Base-by-base conservation (phyloP, 1,140 invertebrate genomes). In the Drosophila sturtevanti region DNA sequence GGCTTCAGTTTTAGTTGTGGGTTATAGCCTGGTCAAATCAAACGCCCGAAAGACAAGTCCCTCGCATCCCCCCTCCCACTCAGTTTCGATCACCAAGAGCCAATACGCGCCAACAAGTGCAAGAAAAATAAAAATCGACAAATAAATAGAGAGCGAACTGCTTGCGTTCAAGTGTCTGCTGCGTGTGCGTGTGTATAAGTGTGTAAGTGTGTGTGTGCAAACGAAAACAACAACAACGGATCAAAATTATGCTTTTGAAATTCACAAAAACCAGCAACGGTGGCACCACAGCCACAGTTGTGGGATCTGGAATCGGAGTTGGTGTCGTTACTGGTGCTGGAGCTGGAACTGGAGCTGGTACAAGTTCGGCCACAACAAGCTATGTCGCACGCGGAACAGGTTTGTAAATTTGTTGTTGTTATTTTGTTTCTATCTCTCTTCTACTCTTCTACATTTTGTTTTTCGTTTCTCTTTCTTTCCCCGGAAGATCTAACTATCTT, bases 341-440 rank as follows among this genome's bases (percentile, higher is more conserved):
- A 72, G n/a, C 38, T 55, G 62, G 54, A 4, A 31, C 63, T 18
- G 73, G 59, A 56, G 61, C 84, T 41, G 84, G 72, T 67, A 54
- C 84, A 72, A 84, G 76, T 68, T 75, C 76, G 38, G 84, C 77
- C 21, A 89, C 79, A n/a, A 89, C 84, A 68, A 69, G 79, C 55
- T 89, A 84, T 37, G 85, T 73, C 48, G 77, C 69, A 35, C 84
- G 84, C 63, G 85, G 84, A 87, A 87, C 84, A 87, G 84, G 84
- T 87, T 87, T 77, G 84, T 89, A 61, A 37, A 24, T 14, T 68
- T 73, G 34, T n/a, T 38, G 12, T 16, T 48, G 12, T 11, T 16
- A 38, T 52, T 38, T 70, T 35, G 41, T 61, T 61, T 65, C 16
- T 10, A 10, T 6, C 27, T 31, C 27, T 31, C 27, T 31, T 6